Evolutionary conservation across 2,113 vertebrate genomes (phyloP), one percentile per base, ranked within the genome.

Genomic region (Plectropomus leopardus): DNA sequence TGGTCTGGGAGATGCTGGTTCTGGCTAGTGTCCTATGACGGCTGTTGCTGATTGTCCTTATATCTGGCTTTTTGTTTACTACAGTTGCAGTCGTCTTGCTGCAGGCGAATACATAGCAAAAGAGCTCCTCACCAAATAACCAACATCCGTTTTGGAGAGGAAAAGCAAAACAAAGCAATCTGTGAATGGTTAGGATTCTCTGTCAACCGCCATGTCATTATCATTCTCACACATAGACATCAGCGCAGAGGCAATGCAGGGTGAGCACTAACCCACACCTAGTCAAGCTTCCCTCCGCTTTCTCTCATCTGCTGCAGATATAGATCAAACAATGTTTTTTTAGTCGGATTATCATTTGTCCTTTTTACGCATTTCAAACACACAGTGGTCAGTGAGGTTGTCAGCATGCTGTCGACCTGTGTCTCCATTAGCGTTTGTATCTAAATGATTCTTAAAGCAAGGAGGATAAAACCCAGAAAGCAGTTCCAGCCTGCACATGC

Each of bases 141-240:
- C 75, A 60, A 80, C 80, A 88, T 91, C 90, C 86, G 65, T 64
- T 83, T 82, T 36, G 34, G 69, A 77, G 69, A 70, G 69, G 61
- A 64, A 77, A 86, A 82, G 60, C 72, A 85, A 90, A 92, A 82
- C 78, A 88, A 80, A 87, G 83, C 75, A 72, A 85, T 86, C 83
- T 86, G 79, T 40, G 57, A 80, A 87, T 70, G 72, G 86, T 87
- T 87, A 67, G 76, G 73, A 88, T 88, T 88, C 80, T 85, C 69
- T 66, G 78, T 85, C 76, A 85, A 76, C 89, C 80, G 21, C 76
- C 55, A 14, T 88, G 80, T 86, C 77, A 79, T 88, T 81, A 80
- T 79, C 55, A 69, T 92, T 83, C 78, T 87, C 72, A 73, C 76
- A 83, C 77, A 78, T 75, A 58, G 58, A 63, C 72, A 83, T 82